These are phyloP conservation scores for Platyura marginata DNA, from an alignment of 1,140 invertebrate species.

Conservation along the genomic window DNA sequence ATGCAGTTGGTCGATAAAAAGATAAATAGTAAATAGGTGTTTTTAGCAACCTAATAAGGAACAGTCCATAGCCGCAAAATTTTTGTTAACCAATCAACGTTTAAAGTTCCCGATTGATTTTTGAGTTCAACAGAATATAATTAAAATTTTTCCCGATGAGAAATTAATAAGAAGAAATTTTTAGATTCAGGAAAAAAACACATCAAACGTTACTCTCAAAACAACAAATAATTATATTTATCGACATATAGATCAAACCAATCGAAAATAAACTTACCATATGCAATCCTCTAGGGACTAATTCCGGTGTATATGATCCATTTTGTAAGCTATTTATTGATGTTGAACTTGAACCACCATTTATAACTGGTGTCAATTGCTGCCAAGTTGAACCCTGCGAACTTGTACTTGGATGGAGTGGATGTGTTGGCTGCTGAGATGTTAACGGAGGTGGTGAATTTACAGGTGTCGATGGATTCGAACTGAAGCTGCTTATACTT, in stretches of 20 bases:
- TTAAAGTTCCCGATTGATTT: too few species aligned
- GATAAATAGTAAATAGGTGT: too few species aligned
- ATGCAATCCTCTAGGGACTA: constrained; percentile 28
- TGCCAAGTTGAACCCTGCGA: constrained; percentile 26
- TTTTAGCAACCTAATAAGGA: too few species aligned
- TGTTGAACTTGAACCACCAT: constrained; percentile 7
- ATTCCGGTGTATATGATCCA: constrained; percentile 15
- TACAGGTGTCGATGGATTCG: constrained; percentile 64
- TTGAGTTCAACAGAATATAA: too few species aligned
- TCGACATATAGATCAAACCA: neutral
- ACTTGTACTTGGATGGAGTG: constrained; percentile 29
- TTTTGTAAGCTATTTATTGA: constrained; percentile 4
- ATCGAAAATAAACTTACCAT: constrained; percentile 20
- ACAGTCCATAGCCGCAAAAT: too few species aligned
- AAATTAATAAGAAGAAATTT: too few species aligned
- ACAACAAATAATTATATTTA: too few species aligned
- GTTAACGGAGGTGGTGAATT: constrained; percentile 70
- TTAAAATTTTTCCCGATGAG: too few species aligned
- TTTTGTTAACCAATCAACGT: too few species aligned
- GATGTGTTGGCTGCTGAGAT: constrained; percentile 30
- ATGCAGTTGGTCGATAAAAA: too few species aligned
- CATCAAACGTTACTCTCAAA: too few species aligned
- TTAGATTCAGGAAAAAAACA: too few species aligned
- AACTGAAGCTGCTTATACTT: constrained; percentile 72
- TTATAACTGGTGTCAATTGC: constrained; percentile 21